These are phyloP conservation scores for Eleutherodactylus coqui DNA, from an alignment of 2,797 vertebrate species.

Conservation along the genomic window DNA sequence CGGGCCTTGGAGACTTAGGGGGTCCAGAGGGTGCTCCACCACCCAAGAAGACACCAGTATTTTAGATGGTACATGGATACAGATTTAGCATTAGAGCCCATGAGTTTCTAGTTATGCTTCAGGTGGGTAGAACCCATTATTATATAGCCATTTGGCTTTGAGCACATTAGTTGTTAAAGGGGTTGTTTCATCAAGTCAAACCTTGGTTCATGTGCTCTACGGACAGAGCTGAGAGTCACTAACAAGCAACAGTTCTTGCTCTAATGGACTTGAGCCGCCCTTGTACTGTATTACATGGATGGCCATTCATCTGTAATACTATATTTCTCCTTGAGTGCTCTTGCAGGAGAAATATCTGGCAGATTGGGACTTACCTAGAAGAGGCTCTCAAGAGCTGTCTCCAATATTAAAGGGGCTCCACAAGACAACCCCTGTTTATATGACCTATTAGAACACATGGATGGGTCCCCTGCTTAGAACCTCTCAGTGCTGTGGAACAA, in stretches of 20 bases:
- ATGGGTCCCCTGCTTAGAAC: too few species aligned
- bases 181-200: background rate
- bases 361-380: background rate
- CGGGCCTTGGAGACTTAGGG: too few species aligned
- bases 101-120: too few species aligned
- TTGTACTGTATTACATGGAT: too few species aligned
- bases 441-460: background rate
- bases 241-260: too few species aligned
- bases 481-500: too few species aligned
- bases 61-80: too few species aligned
- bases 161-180: background rate
- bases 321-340: background rate
- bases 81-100: too few species aligned
- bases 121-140: conserved; percentile 74
- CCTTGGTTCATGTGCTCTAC: background rate
- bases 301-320: background rate
- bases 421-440: background rate
- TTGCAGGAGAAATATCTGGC: background rate
- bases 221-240: too few species aligned
- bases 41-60: too few species aligned
- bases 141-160: background rate
- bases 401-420: background rate
- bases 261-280: background rate
- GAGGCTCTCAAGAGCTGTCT: background rate
- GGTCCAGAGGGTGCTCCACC: too few species aligned